Conservation (phyloP, 2,113 vertebrate species). For the Cardinalis cardinalis region DNA sequence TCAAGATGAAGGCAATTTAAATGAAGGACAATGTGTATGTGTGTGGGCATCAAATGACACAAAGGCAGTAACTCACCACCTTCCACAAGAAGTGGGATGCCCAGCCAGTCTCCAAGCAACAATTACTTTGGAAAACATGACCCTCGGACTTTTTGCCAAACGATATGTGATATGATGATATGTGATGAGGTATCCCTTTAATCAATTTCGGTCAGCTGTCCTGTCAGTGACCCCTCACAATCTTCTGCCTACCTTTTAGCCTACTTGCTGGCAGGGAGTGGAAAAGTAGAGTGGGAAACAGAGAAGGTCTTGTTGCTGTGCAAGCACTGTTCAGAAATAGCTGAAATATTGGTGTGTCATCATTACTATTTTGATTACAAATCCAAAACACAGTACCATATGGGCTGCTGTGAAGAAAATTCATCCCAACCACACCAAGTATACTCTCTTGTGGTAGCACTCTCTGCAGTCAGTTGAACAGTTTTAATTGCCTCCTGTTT, state of each 20-base stretch:
- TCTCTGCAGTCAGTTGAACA: not conserved
- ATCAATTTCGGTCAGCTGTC: not conserved
- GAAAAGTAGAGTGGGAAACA: not conserved
- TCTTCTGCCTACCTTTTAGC: not conserved
- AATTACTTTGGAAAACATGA: not conserved
- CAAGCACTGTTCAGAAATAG: not conserved
- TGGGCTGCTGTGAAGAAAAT: not conserved
- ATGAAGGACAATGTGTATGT: not conserved
- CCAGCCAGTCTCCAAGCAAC: not conserved
- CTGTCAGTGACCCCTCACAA: not conserved
- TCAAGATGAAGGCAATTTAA: not conserved
- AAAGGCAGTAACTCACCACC: not conserved
- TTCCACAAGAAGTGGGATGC: not conserved
- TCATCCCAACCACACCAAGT: not conserved
- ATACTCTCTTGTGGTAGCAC: not conserved
- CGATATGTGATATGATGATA: not conserved
- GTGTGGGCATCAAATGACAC: not conserved
- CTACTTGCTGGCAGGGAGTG: not conserved
- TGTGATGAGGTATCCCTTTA: not conserved
- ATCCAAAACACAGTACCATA: not conserved
- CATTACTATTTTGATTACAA: not conserved
- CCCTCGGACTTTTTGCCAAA: not conserved
- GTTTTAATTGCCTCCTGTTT: constrained; percentile 22
- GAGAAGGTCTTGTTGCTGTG: not conserved
- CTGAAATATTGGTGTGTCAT: not conserved